Base-by-base conservation (phyloP, 2,113 vertebrate species). In the Catagonus wagneri region DNA sequence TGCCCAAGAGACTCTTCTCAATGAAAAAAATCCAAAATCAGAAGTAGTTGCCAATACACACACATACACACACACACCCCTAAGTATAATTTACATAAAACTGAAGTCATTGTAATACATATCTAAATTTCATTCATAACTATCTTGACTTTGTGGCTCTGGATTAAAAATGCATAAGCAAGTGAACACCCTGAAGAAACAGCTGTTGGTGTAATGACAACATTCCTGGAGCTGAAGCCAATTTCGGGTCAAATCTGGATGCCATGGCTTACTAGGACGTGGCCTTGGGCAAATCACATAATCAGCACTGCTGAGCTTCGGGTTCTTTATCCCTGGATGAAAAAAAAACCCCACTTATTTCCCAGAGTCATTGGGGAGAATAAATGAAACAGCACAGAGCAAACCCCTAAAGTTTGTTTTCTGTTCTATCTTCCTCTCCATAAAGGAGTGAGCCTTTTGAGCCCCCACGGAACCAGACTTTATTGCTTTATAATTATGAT, bases 401-500 rank as follows among this genome's bases (percentile, higher is more conserved):
- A 79, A 1, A 85, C 6, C 29, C 69, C 36, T 19, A 1, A 80
- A 94, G 74, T 95, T 90, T 56, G 34, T 58, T 91, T 89, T 91
- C 89, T 83, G 84, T 71, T 93, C 54, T 65, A 36, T 72, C 61
- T 93, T 81, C 78, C 83, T 80, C 84, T 89, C 56, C 78, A 76
- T 78, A 89, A 85, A 85, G 78, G 76, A 87, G 93, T 44, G 88
- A 90, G 94, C 44, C 50, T 54, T 22, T 34, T n/a, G 44, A 8
- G 7, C 75, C 69, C 60, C 34, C 12, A 13, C 1, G 61, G 79
- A 87, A 39, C 89, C 14, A 36, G 34, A 87, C 68, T 89, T 89
- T 58, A 94, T 65, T 87, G 89, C 89, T 93, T 92, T 90, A 80
- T 89, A 97, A 97, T 94, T 83, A 89, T 76, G 85, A 95, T n/a